Percentiles rank a stretch among this genome's conserved stretches.
phyloP scores from a whole-genome alignment of 2,888 invertebrate species.

The Sarcophaga subvicina region DNA sequence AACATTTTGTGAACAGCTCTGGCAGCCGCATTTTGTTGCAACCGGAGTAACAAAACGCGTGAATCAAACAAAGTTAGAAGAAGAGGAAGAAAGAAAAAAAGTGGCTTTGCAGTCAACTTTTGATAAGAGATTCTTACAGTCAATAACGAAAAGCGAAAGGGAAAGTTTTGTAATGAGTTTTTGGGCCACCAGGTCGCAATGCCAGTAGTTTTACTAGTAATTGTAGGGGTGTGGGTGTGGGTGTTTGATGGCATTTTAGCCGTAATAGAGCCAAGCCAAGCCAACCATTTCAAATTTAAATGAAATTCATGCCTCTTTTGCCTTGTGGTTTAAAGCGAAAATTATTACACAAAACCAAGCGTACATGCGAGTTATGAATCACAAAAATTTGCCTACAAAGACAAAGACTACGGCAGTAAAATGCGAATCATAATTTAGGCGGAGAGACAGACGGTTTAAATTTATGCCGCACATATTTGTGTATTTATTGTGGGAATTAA shows the following conservation, averaged over 20 bases:
- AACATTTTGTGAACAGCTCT: conserved; percentile 1
- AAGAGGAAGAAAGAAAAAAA: background rate
- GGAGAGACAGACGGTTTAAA: too few relatives aligned
- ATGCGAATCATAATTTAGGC: too few relatives aligned
- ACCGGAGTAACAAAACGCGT: background rate
- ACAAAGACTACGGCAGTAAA: too few relatives aligned
- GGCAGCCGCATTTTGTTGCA: conserved; percentile 19
- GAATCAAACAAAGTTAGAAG: background rate
- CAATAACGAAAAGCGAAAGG: background rate
- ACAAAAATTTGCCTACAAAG: too few relatives aligned
- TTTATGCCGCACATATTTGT: too few relatives aligned
- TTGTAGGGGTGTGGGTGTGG: background rate
- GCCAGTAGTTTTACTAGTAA: background rate
- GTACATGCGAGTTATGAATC: background rate
- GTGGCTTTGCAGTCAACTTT: background rate
- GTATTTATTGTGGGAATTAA: too few relatives aligned
- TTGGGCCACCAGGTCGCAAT: background rate
- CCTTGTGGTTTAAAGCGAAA: background rate
- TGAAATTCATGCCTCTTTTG: background rate
- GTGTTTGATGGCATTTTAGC: too few relatives aligned
- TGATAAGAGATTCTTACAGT: conserved; percentile 22
- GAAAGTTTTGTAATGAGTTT: background rate
- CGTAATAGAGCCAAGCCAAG: background rate
- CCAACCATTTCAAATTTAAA: background rate
- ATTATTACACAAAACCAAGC: background rate